Evolutionary conservation across 2,888 invertebrate genomes (phyloP), one percentile per base, ranked within the genome.

Genomic region (Philhelius pedissequus): DNA sequence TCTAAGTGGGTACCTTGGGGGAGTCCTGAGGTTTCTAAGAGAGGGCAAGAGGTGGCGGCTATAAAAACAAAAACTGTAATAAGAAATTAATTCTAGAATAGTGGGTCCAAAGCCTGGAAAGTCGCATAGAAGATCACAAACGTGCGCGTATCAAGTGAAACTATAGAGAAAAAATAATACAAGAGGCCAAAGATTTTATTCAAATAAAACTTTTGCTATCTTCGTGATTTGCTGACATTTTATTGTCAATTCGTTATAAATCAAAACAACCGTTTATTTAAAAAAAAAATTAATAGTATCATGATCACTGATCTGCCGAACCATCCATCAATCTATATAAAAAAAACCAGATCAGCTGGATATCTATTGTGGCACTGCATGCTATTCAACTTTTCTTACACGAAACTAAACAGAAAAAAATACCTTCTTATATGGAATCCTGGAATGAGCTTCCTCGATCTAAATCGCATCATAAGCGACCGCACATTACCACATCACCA

Each of bases 251-350:
- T 43, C 13, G 3, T 27, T 18, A 22, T 9, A 40, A 30, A 62
- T 38, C 22, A 9, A 15, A 38, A 25, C 1, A 7, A 27, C 62
- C 40, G 27, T 62, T 62, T 62, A 30, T 62, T 35, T 0, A 43
- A 30, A 3, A 13, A 18, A 38, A 4, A 52, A 30, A 27, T 9
- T 9, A 11, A 15, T 9, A 18, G 25, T 48, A 48, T 73, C 35
- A 52, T 62, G 78, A 78, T 82, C 78, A 60, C 48, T 54, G 71
- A 73, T 82, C 73, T 18, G 35, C 15, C 22, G 7, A 22, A 22
- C 54, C 69, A 75, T 84, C 54, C 69, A 75, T 84, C 83, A 79
- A 82, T 77, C 77, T 9, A 74, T 71, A 71, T 75, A 20, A 54
- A 54, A 27, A 54, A 76, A 84, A 84, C 84, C 75, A 80, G 80